Base-by-base conservation (phyloP, 2,888 invertebrate species). In the Limnephilus rhombicus region DNA sequence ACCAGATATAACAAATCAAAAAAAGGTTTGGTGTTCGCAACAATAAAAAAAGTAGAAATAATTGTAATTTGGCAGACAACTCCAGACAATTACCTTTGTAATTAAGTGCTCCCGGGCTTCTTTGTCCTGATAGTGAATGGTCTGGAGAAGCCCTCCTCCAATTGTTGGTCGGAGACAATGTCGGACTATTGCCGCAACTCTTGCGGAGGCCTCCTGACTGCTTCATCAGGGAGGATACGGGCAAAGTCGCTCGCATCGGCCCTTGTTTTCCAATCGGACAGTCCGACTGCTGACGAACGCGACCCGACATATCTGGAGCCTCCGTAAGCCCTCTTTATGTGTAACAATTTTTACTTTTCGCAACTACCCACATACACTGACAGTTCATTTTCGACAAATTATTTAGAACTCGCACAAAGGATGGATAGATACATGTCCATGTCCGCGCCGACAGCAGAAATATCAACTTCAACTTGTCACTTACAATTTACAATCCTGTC, bases 201-300 rank as follows among this genome's bases (percentile, higher is more conserved):
- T 96, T 97, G 94, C 96, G 96, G 91, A 97, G 95, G 89, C 96
- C 97, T 93, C 96, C 96, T 94, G 97, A 97, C 94, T 96, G 96
- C 94, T 97, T 97, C 95, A 98, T 96, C 94, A 98, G 96, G 92
- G 98, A 98, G 91, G 97, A 97, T 94, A 98, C 97, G 94, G 98
- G 98, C 94, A 98, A 96, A 93, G 98, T 98, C 92, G 98, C 98
- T 95, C 97, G 97, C 97, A 98, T 97, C 94, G 98, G 98, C 91
- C 97, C 98, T 94, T 96, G 96, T 95, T 97, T 96, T 93, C 95
- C 95, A 94, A 94, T 95, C 94, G 97, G 96, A 95, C 97, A 97
- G 94, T 97, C 97, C 92, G 97, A 97, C 94, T 97, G 97, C 95
- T 97, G 97, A 94, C 97, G 96, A 94, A 97, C 96, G 94, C 97